phyloP scores from a whole-genome alignment of 35 echinoderm and acorn worm species.

The Apostichopus parvimensis region DNA sequence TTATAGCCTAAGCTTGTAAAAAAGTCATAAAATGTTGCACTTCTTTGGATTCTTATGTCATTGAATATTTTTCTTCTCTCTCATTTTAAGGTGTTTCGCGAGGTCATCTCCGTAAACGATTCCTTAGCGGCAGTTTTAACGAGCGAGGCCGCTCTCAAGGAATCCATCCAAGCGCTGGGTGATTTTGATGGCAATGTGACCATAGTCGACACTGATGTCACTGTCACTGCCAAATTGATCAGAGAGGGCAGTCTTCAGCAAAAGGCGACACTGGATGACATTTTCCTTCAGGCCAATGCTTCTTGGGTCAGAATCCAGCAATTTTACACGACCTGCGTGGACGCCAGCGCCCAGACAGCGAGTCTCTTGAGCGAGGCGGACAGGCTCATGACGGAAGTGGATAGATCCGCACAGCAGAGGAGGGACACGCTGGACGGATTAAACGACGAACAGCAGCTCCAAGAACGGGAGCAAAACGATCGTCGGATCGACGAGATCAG shows the following conservation, averaged over 20 bases:
- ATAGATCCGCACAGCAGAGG: conserved; percentile 36
- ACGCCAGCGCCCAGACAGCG: not conserved
- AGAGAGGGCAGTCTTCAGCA: not conserved
- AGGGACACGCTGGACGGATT: conserved; percentile 14
- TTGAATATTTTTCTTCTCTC: not conserved
- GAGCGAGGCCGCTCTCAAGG: not conserved
- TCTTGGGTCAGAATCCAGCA: conserved; percentile 17
- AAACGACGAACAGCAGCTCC: not conserved
- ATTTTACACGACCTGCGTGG: not conserved
- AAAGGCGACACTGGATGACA: not conserved
- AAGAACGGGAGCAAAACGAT: conserved; percentile 54
- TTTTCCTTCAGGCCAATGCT: not conserved
- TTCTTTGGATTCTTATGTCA: conserved; percentile 16
- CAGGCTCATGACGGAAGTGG: not conserved
- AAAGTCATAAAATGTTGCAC: conserved; percentile 32
- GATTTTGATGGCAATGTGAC: conserved; percentile 28
- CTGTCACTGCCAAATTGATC: not conserved
- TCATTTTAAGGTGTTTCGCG: not conserved
- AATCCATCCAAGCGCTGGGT: not conserved
- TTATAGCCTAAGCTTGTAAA: conserved; percentile 13
- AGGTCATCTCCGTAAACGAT: not conserved
- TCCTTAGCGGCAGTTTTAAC: not conserved
- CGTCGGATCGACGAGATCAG: conserved; percentile 46
- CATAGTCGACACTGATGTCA: not conserved
- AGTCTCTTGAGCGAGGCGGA: not conserved